Base-by-base conservation (phyloP, 2,888 invertebrate genomes). In the Phortica okadai region DNA sequence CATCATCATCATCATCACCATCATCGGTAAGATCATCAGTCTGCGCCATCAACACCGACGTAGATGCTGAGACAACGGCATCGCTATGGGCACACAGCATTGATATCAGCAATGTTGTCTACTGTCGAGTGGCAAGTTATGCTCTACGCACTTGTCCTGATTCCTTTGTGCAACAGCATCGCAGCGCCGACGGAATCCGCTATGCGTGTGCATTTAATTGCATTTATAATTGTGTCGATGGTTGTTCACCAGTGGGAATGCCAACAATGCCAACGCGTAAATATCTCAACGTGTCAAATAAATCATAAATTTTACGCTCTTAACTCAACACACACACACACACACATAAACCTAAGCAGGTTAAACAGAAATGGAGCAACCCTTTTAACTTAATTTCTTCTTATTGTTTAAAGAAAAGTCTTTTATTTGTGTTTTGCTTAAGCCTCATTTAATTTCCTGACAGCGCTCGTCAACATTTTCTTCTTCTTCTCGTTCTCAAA, bases 91-190 rank as follows among this genome's bases (percentile, higher is more conserved):
- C 16, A 58, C 14, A 58, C 58, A 58, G 14, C n/a, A 16, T 16
- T n/a, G 58, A 10, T 16, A 21, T 58, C 58, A 16, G 21, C 33
- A 33, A 33, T 33, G 21, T 45, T 45, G 69, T 69, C 69, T 69
- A 21, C 1, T 69, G 50, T 69, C 69, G 50, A 69, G 69, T 69
- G 69, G n/a, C 45, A 44, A 44, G 45, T 45, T 69, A 69, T 21
- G 45, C 33, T 64, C 45, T 45, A 69, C 69, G 50, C 69, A 69
- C 45, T 69, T 45, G 41, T 69, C 45, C 69, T 45, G 8, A 69
- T 21, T 69, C 16, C n/a, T 16, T 45, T 69, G n/a, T 16, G n/a
- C 44, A 67, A 42, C 67, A 42, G 42, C n/a, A n/a, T n/a, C n/a
- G 5, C 3, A 67, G 67, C 1, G 14, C 8, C n/a, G n/a, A n/a